Evolutionary conservation across 1,140 invertebrate genomes (phyloP), one percentile per base, ranked within the genome.

Genomic region (Trissolcus basalis): DNA sequence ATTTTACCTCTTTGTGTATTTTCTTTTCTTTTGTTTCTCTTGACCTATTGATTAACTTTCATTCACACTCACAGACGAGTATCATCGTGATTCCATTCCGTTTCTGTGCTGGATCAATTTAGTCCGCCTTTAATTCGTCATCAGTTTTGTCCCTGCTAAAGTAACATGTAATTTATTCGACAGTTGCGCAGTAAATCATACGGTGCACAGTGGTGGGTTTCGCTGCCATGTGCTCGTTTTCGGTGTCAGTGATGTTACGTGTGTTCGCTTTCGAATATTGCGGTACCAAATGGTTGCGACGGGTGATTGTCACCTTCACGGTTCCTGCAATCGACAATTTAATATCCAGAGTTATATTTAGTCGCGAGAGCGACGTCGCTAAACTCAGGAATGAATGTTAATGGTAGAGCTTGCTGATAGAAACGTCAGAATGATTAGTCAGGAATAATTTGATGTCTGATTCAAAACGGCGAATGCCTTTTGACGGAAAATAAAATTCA

Each of bases 271-370:
- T 68, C 75, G 72, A 49, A 72, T 83, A 86, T 78, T 84, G 84
- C 78, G 85, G 83, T 83, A 85, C 71, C 81, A 85, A 60, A 56
- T 82, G 83, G 55, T 86, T 86, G 77, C 82, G 83, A 79, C 81
- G 85, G 77, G 79, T 88, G 80, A 86, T 86, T 81, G 86, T 88
- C 83, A 88, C 85, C 83, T 86, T 88, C 76, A 87, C 83, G 72
- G 85, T 88, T 64, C 84, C 86, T 87, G 78, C 5, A 87, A 88
- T 77, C 43, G 59, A 78, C 47, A 80, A 78, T 78, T 65, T 45
- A 54, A 71, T 45, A 59, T 54, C 64, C 10, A 76, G 27, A 33
- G 54, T 71, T 69, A 71, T 58, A 65, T 53, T 32, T 27, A 27
- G 27, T 56, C 48, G 41, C 51, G 48, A 36, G 13, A 33, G 60